A percentile compares a stretch with the other conserved stretches of the same genome.
Conservation (phyloP, 2,888 invertebrate genomes). For the Acrobasis suavella region DNA sequence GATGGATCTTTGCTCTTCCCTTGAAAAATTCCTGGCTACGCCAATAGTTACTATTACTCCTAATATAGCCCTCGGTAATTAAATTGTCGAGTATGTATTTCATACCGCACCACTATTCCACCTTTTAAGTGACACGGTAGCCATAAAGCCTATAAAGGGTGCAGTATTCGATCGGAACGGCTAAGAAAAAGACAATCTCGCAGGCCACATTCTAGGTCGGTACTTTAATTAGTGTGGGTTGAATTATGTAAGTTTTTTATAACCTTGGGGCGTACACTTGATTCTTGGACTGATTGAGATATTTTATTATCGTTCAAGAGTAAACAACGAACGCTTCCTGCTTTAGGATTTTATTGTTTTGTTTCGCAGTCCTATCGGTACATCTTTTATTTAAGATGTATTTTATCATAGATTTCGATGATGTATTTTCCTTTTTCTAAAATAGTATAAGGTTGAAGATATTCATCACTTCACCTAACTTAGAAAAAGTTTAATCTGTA, state of each 20-base stretch:
- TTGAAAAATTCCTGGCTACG: too few relatives aligned
- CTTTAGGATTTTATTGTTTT: conserved; percentile 35
- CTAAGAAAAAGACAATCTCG: conserved; percentile 56
- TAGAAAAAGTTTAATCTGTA: too few relatives aligned
- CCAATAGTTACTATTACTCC: conserved; percentile 17
- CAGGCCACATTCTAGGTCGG: conserved; percentile 58
- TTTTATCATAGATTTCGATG: too few relatives aligned
- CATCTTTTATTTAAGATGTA: background rate
- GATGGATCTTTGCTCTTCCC: too few relatives aligned
- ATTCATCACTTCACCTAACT: too few relatives aligned
- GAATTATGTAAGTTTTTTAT: conserved; percentile 69
- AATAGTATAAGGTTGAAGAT: too few relatives aligned
- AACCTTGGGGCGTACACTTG: conserved; percentile 68
- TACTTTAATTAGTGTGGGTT: conserved; percentile 70
- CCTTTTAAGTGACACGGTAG: conserved; percentile 60
- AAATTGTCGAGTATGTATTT: conserved; percentile 41
- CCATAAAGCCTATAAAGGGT: conserved; percentile 54
- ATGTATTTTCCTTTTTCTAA: too few relatives aligned
- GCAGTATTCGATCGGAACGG: conserved; percentile 48
- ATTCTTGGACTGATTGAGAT: conserved; percentile 69
- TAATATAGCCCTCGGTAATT: conserved; percentile 45
- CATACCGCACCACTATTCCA: conserved; percentile 48
- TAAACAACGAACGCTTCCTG: conserved; percentile 52
- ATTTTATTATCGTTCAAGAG: conserved; percentile 56
- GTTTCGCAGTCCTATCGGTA: background rate